Conservation (phyloP, 2,113 vertebrate species). For the Tichodroma muraria region DNA sequence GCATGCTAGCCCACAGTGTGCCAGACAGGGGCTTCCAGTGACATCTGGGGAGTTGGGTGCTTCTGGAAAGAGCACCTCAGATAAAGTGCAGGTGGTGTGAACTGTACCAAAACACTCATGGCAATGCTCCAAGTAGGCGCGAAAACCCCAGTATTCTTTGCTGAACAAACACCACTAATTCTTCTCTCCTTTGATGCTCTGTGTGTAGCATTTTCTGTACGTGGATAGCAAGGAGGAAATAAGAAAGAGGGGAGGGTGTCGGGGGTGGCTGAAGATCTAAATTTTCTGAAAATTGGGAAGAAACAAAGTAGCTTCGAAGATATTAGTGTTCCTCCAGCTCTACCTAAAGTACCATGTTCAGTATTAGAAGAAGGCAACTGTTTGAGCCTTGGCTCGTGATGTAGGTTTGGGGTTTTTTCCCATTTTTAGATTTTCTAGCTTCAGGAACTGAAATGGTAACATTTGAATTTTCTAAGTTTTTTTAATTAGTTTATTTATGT, state of each 20-base stretch:
- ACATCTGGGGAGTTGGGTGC: neutral
- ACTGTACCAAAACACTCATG: neutral
- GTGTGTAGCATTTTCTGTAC: neutral
- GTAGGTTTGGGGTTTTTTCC: neutral
- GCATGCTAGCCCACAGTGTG: neutral
- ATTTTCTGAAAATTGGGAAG: neutral
- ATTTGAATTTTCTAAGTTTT: neutral
- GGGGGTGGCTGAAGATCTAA: neutral
- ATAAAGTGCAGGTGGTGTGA: neutral
- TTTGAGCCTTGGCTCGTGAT: neutral
- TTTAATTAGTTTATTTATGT: neutral
- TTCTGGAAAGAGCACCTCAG: neutral
- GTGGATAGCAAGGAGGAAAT: neutral
- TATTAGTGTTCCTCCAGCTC: neutral
- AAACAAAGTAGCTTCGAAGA: neutral
- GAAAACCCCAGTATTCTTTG: neutral
- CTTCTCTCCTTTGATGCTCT: neutral
- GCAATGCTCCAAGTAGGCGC: neutral
- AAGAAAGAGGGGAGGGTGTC: neutral
- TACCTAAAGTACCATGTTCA: neutral
- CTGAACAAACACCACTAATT: neutral
- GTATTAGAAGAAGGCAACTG: neutral
- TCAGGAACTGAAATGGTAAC: neutral
- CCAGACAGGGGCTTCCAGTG: neutral
- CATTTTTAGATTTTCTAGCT: neutral